Percentiles rank a stretch among this genome's conserved stretches.
Evolutionary conservation across 2,797 vertebrate genomes (phyloP).

Genomic region (Enteromius afrohamiltoni): DNA sequence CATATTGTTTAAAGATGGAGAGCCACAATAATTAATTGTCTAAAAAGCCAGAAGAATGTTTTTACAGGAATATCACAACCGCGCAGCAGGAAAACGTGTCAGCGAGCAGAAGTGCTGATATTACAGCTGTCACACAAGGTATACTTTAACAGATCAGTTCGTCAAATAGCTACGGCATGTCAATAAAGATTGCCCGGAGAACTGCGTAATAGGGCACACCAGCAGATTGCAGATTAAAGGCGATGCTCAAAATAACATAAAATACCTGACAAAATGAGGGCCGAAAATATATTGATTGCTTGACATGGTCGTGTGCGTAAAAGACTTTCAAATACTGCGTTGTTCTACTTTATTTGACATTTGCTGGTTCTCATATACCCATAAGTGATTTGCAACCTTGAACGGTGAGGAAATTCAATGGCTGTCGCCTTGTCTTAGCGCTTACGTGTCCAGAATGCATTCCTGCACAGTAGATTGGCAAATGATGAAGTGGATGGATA

Average conservation of each 20-base stretch:
- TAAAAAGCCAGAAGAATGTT: constrained; percentile 2
- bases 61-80: not conserved
- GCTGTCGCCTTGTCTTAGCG: constrained; percentile 13
- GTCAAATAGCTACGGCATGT: constrained; percentile 25
- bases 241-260: not conserved
- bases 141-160: constrained; percentile 27
- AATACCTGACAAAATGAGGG: not conserved
- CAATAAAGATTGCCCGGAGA: constrained; percentile 31
- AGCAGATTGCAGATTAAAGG: constrained; percentile 5
- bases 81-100: not conserved
- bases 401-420: constrained; percentile 24
- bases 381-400: constrained; percentile 35
- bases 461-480: not conserved
- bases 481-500: constrained; percentile 32
- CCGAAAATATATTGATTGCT: constrained; percentile 11
- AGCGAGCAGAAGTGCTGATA: not conserved
- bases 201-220: constrained; percentile 7
- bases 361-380: not conserved
- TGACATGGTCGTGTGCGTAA: not conserved
- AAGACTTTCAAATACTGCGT: constrained; percentile 15
- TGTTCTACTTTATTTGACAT: constrained; percentile 3
- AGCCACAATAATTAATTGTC: not conserved
- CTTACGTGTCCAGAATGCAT: constrained; percentile 20
- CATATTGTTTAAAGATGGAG: not conserved
- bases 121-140: constrained; percentile 32